phyloP scores from a whole-genome alignment of 1,140 invertebrate genomes.

The Leptinotarsa defecta region DNA sequence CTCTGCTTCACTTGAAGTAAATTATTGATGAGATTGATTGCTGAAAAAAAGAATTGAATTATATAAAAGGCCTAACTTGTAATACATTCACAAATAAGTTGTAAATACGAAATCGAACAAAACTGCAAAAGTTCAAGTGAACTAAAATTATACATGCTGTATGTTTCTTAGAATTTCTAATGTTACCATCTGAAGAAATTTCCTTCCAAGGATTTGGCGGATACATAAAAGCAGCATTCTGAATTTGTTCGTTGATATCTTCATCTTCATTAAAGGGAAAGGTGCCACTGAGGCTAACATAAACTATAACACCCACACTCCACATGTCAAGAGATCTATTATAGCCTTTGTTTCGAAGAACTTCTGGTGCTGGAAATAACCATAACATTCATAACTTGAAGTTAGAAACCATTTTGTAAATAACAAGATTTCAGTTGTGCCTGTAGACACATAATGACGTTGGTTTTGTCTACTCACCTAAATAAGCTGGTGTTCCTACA shows the following conservation, averaged over 20 bases:
- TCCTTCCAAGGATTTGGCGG: conserved; percentile 98
- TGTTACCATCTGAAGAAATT: conserved; percentile 90
- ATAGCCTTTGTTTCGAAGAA: conserved; percentile 97
- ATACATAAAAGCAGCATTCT: conserved; percentile 99
- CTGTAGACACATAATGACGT: neutral
- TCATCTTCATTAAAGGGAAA: conserved; percentile 99
- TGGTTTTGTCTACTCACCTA: conserved; percentile 64
- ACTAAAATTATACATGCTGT: too few relatives aligned
- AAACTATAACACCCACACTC: conserved; percentile 98
- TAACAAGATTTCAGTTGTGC: conserved; percentile 28
- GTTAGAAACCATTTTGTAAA: neutral
- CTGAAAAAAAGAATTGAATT: conserved; percentile 51
- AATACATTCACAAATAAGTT: too few relatives aligned
- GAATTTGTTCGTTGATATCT: conserved; percentile 99
- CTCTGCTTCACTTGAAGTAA: conserved; percentile 97
- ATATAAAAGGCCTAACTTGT: neutral
- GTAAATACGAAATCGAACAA: too few relatives aligned
- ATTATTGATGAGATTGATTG: conserved; percentile 97
- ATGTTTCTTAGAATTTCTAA: neutral
- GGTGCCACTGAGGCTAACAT: conserved; percentile 94
- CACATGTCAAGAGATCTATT: conserved; percentile 99
- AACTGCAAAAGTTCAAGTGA: too few relatives aligned
- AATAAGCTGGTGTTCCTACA: conserved; percentile 97
- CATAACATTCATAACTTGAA: too few relatives aligned
- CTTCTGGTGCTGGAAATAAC: conserved; percentile 83